Evolutionary conservation across 2,113 vertebrate genomes (phyloP), one percentile per base, ranked within the genome.

Genomic region (Notarius lentiginosus): DNA sequence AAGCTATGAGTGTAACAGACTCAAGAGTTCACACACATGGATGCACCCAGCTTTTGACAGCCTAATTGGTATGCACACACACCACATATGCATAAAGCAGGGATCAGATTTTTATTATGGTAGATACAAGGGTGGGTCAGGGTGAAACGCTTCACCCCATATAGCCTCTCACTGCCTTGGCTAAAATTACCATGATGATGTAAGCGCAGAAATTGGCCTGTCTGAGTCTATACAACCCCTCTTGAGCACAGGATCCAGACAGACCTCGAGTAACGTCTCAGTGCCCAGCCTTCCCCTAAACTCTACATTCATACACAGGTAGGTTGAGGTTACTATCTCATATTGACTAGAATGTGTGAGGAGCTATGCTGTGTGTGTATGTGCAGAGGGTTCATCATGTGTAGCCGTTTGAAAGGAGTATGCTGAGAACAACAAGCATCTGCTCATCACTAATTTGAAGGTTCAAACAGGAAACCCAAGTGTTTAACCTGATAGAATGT

Each of bases 111-210:
- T 94, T 94, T 93, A 94, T 94, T 88, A 92, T 92, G 88, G 83
- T 91, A 89, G 89, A 82, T 79, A 58, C 86, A 83, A 17, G 87
- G 89, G 91, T 90, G 90, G 82, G 77, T 86, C 90, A 87, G 79
- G 88, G 91, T 92, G 90, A 92, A 91, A 93, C 94, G 93, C 88
- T 92, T 91, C 49, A 88, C 91, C 87, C 90, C 87, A 88, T 92
- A 89, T 91, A 86, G 89, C 58, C 84, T 83, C 53, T 86, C 55
- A 24, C 85, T 79, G 83, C 81, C 89, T 89, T 84, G 87, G 92
- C 92, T 93, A 95, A 95, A 95, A 93, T 93, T 95, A 94, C 90
- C 83, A 60, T 10, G 2, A 85, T 96, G 95, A 96, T 93, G 90
- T 95, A 92, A 95, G 91, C 47, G 1, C 77, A 72, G 30, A 27